Evolutionary conservation across 2,888 invertebrate genomes (phyloP), one percentile per base, ranked within the genome.

Genomic region (Caenorhabditis zanzibari): DNA sequence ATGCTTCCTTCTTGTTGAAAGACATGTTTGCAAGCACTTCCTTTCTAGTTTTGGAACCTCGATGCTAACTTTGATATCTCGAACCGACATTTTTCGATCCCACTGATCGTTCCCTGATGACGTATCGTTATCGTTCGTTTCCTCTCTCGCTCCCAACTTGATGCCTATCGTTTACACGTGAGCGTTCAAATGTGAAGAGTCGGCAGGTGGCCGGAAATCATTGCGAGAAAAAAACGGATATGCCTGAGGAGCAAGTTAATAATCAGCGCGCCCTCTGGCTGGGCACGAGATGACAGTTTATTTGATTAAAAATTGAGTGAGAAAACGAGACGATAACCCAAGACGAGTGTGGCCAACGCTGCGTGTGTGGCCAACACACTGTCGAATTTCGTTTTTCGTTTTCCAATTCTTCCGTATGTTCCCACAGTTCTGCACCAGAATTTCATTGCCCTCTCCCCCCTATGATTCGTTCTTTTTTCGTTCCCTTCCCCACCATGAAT

Each of bases 221-320:
- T 26, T 24, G 44, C 26, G 69, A 38, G 38, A 64, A 69, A 76
- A 77, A 77, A 77, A 69, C 69, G 71, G 71, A 79, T 79, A 79
- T 58, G 61, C 61, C n/a, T 68, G 49, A 64, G 64, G 71, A 71
- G 71, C 79, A 79, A 64, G 71, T 79, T 79, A 71, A 14, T 47
- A 47, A 71, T 77, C 24, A 41, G 38, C 52, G 69, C 76, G 68
- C 69, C 79, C 79, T 56, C 71, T 64, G 26, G 64, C 64, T 26
- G n/a, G 24, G 61, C 56, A 38, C 58, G 44, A 58, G 71, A 54
- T 79, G 79, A 71, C 79, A 79, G 71, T 79, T 79, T 79, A 72
- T 79, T 79, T 79, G 79, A 79, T 71, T 64, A 79, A 71, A 76
- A 79, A 79, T 64, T 63, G 47, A 28, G 71, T 71, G 79, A 63